Percentiles rank a stretch among this genome's conserved stretches.
Conservation (phyloP, 1,140 invertebrate species). For the Aphaenogaster floridana region DNA sequence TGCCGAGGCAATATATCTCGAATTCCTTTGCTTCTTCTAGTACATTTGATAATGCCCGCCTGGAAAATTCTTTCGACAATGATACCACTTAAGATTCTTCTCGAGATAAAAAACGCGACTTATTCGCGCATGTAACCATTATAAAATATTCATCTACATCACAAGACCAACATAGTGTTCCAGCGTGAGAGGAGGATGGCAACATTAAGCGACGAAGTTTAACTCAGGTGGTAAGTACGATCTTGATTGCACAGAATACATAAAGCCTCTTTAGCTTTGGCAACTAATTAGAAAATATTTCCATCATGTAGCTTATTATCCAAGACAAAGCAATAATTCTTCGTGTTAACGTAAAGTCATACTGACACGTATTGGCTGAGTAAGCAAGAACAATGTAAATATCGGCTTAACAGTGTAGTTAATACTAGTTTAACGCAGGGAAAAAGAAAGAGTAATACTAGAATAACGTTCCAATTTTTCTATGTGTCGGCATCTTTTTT, state of each 20-base stretch:
- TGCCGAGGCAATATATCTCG: slow-evolving; percentile 27
- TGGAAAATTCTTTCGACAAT: background rate
- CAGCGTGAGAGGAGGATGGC: background rate
- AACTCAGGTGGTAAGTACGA: slow-evolving; percentile 30
- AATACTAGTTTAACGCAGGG: slow-evolving; percentile 20
- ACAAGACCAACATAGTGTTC: background rate
- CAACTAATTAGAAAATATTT: slow-evolving; percentile 12
- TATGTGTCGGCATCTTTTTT: background rate
- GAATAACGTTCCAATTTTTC: slow-evolving; percentile 19
- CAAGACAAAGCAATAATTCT: slow-evolving; percentile 18
- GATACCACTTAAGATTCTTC: background rate
- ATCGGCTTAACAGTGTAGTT: slow-evolving; percentile 11
- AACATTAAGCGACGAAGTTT: slow-evolving; percentile 26
- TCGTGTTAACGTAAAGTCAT: slow-evolving; percentile 13
- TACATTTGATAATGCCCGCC: slow-evolving; percentile 35
- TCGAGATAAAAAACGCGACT: background rate
- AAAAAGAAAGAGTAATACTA: background rate
- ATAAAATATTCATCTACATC: background rate
- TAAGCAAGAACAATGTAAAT: slow-evolving; percentile 31
- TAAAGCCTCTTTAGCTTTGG: background rate
- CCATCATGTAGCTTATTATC: background rate
- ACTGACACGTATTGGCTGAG: slow-evolving; percentile 34
- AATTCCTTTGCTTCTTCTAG: slow-evolving; percentile 30
- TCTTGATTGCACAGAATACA: background rate
- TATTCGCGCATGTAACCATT: background rate